Percentiles rank a stretch among this genome's conserved stretches.
Conservation (phyloP, 2,888 invertebrate genomes). For the Brachynemurus nebulosus region DNA sequence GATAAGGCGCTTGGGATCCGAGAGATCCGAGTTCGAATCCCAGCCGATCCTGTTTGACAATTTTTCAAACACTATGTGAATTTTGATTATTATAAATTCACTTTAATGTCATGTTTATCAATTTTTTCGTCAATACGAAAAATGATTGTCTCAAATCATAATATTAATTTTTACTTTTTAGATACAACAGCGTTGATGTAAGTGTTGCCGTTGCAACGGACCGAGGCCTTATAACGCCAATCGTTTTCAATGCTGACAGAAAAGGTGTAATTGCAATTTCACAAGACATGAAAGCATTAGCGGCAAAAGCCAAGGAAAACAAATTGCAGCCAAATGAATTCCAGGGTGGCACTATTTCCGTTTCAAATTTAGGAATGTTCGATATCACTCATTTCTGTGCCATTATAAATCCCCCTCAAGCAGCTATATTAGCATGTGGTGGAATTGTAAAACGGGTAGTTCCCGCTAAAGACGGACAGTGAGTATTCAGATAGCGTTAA, state of each 20-base stretch:
- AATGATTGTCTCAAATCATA: no score
- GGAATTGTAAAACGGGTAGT: conserved; percentile 61
- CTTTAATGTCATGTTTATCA: no score
- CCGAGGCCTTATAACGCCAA: conserved; percentile 90
- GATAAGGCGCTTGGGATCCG: no score
- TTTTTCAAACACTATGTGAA: no score
- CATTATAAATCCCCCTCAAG: conserved; percentile 93
- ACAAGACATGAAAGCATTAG: conserved; percentile 62
- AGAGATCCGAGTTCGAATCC: no score
- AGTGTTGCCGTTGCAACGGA: conserved; percentile 95
- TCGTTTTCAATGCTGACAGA: conserved; percentile 79
- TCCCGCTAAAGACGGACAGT: conserved; percentile 39
- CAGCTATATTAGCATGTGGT: conserved; percentile 86
- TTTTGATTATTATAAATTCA: no score
- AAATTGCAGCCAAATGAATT: conserved; percentile 88
- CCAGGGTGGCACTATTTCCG: conserved; percentile 89
- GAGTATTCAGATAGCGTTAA: conserved; percentile 3
- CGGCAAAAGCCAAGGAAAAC: conserved; percentile 74
- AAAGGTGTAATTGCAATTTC: conserved; percentile 81
- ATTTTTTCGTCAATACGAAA: no score
- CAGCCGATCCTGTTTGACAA: no score
- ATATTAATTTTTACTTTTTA: conserved; percentile 27
- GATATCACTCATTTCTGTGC: conserved; percentile 80
- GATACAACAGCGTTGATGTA: conserved; percentile 84
- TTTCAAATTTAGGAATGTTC: conserved; percentile 94